Evolutionary conservation across 2,888 invertebrate species (phyloP).

Genomic region (Xanthia togata): DNA sequence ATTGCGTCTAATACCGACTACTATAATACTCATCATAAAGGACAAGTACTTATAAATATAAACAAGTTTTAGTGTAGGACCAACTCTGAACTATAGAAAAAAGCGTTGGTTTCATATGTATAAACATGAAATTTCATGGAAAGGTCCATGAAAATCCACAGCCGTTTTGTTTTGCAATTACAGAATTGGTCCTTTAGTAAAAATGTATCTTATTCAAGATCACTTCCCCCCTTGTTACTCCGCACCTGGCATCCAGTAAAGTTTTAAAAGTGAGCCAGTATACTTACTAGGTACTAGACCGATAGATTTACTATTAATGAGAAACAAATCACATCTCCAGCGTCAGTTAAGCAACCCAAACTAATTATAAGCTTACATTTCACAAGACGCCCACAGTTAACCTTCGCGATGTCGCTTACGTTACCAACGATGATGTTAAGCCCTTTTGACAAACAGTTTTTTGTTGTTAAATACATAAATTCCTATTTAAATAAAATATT

Average conservation of each 20-base stretch:
- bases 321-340: neutral
- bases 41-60: neutral
- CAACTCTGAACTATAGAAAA: neutral
- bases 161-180: too few species aligned
- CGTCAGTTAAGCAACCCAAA: conserved; percentile 13
- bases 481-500: neutral
- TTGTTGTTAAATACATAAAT: neutral
- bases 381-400: conserved; percentile 35
- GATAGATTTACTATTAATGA: neutral
- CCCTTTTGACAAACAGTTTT: neutral
- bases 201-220: too few species aligned
- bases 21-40: neutral
- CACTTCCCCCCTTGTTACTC: too few species aligned
- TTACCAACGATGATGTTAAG: too few species aligned
- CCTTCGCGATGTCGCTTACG: conserved; percentile 17
- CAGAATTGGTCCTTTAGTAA: too few species aligned
- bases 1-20: too few species aligned
- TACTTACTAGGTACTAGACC: neutral
- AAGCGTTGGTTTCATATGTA: neutral
- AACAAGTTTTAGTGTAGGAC: neutral
- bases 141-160: too few species aligned
- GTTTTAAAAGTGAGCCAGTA: neutral
- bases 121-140: neutral
- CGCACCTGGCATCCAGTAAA: neutral
- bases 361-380: conserved; percentile 38